Evolutionary conservation across 2,888 invertebrate species (phyloP).

Genomic region (Stenodema calcarata): DNA sequence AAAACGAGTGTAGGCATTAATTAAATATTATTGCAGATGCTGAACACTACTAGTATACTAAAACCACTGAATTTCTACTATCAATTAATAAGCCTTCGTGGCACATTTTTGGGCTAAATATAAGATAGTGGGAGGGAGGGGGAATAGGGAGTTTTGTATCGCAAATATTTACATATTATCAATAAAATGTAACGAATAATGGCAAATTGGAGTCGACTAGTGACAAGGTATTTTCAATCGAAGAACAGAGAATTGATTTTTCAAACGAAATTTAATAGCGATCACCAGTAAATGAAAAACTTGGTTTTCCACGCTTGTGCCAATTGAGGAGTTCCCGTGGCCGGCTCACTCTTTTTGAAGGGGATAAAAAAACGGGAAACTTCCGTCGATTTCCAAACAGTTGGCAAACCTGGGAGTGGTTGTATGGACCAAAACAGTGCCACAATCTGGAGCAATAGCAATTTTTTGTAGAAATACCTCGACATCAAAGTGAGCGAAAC

Average conservation of each 20-base stretch:
- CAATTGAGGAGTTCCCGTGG: too few relatives aligned
- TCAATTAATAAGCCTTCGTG: not conserved
- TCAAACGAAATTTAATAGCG: not conserved
- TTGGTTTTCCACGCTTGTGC: not conserved
- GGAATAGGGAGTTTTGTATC: not conserved
- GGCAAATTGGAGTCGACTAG: constrained; percentile 54
- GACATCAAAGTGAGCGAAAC: too few relatives aligned
- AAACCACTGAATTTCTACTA: not conserved
- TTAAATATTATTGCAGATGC: not conserved
- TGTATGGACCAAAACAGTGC: too few relatives aligned
- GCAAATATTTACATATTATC: constrained; percentile 10
- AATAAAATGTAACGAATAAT: constrained; percentile 38
- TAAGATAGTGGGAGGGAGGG: not conserved
- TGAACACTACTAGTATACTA: not conserved
- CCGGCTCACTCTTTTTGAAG: too few relatives aligned
- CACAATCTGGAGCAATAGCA: too few relatives aligned
- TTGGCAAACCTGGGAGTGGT: too few relatives aligned
- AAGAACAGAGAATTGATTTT: not conserved
- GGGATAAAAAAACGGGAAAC: too few relatives aligned
- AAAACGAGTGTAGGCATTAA: not conserved
- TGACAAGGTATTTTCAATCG: constrained; percentile 51
- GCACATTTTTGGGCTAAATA: not conserved
- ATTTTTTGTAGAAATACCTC: too few relatives aligned
- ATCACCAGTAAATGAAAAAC: not conserved
- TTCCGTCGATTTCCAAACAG: too few relatives aligned